Evolutionary conservation across 2,888 invertebrate genomes (phyloP).

Genomic region (Hirtodrosophila histrioides): DNA sequence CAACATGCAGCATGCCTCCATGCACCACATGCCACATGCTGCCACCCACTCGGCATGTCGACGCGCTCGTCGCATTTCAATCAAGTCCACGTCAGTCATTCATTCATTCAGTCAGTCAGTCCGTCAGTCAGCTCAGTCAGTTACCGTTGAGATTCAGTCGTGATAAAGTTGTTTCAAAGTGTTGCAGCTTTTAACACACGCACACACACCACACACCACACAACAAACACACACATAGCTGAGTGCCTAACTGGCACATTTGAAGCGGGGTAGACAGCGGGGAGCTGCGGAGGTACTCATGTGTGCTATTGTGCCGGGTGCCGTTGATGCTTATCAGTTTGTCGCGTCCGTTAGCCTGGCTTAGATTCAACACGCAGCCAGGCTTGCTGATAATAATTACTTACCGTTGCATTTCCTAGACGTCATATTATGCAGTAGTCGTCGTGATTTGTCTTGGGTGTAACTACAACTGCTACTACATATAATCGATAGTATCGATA

Average conservation of each 20-base stretch:
- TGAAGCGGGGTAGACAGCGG: constrained; percentile 2
- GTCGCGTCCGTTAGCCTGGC: constrained; percentile 71
- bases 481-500: too few species aligned
- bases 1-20: constrained; percentile 8
- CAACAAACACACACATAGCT: constrained; percentile 39
- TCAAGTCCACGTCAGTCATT: constrained; percentile 67
- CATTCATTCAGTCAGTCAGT: constrained; percentile 24
- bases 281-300: constrained; percentile 8
- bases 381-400: constrained; percentile 55
- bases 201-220: constrained; percentile 23
- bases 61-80: constrained; percentile 75
- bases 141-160: constrained; percentile 67
- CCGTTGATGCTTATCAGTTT: constrained; percentile 69
- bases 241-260: constrained; percentile 69
- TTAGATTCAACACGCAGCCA: constrained; percentile 65
- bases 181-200: constrained; percentile 62
- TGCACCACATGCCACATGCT: constrained; percentile 18
- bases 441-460: constrained; percentile 15
- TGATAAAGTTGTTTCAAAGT: constrained; percentile 80
- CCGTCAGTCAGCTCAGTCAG: constrained; percentile 36
- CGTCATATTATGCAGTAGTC: constrained; percentile 2
- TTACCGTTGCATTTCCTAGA: constrained; percentile 68
- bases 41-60: constrained; percentile 75
- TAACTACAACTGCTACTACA: neutral
- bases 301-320: constrained; percentile 58